These are phyloP conservation scores for Ibycter americanus DNA, from an alignment of 2,797 vertebrate genomes.

Conservation along the genomic window DNA sequence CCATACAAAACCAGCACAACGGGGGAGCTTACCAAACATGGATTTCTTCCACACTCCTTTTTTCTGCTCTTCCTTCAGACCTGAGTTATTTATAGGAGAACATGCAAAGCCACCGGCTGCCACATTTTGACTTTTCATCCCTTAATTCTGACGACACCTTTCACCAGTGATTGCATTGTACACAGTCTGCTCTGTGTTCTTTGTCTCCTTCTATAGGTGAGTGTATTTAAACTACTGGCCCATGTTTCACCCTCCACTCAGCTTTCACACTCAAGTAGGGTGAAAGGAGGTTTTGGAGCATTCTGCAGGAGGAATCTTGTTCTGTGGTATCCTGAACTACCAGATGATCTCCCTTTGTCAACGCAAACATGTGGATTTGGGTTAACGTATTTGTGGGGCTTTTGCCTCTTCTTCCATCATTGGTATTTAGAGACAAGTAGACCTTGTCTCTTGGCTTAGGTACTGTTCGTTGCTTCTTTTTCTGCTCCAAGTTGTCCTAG, in stretches of 20 bases:
- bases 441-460: background rate
- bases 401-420: background rate
- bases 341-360: background rate
- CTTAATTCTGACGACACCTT: background rate
- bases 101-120: background rate
- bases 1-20: background rate
- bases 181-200: background rate
- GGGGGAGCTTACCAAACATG: background rate
- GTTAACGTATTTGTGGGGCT: background rate
- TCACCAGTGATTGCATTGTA: background rate
- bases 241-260: background rate
- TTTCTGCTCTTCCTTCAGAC: background rate
- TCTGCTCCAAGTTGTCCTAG: background rate
- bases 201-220: background rate
- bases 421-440: background rate
- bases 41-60: background rate
- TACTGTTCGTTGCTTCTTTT: background rate
- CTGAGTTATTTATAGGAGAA: background rate
- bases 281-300: background rate
- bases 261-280: background rate
- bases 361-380: fast-evolving
- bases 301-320: background rate
- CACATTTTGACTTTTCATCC: background rate
- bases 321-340: background rate
- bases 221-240: background rate